These are phyloP conservation scores for Nannoperca obscura DNA, from an alignment of 2,797 vertebrate genomes.

Conservation along the genomic window DNA sequence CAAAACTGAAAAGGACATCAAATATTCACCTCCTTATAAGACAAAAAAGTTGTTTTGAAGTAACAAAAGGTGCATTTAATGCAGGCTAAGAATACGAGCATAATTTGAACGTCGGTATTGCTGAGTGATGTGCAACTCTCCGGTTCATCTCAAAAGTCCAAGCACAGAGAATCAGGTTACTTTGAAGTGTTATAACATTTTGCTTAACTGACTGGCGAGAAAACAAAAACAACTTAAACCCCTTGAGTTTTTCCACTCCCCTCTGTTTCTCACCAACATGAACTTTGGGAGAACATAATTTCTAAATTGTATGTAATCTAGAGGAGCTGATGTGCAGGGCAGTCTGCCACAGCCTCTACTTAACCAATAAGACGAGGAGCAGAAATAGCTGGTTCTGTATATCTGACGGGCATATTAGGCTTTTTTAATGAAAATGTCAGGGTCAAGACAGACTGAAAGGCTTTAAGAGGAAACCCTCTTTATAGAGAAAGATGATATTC, in stretches of 20 bases:
- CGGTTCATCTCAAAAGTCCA: conserved; percentile 8
- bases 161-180: conserved; percentile 42
- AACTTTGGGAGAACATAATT: conserved; percentile 28
- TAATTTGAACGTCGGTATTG: conserved; percentile 1
- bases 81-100: neutral
- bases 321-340: conserved; percentile 36
- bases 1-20: neutral
- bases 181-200: conserved; percentile 50
- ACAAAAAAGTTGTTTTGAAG: neutral
- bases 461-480: conserved; percentile 18
- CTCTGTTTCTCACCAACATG: conserved; percentile 29
- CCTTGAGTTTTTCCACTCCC: conserved; percentile 15
- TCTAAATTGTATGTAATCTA: conserved; percentile 29
- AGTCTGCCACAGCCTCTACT: conserved; percentile 11
- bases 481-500: conserved; percentile 11
- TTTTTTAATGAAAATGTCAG: conserved; percentile 68
- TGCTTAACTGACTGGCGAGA: conserved; percentile 21
- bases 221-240: conserved; percentile 50
- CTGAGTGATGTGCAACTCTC: neutral
- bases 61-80: neutral
- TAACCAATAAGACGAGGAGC: conserved; percentile 17
- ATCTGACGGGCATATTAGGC: conserved; percentile 59
- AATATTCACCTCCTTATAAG: conserved; percentile 17
- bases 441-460: conserved; percentile 28
- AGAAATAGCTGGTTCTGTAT: conserved; percentile 44